These are phyloP conservation scores for Agelaius phoeniceus DNA, from an alignment of 2,113 vertebrate species.

Conservation along the genomic window DNA sequence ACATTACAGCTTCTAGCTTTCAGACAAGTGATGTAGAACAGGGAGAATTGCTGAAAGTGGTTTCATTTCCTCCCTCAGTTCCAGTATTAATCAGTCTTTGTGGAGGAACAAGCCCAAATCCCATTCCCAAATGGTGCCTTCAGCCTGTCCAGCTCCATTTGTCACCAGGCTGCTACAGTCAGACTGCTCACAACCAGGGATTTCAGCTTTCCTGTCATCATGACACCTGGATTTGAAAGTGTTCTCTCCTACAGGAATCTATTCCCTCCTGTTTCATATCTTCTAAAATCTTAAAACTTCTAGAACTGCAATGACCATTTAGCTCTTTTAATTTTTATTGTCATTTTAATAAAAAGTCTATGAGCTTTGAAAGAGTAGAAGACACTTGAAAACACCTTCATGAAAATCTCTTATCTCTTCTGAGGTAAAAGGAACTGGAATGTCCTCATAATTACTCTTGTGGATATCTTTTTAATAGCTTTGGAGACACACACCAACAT, in stretches of 20 bases:
- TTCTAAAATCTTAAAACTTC: neutral
- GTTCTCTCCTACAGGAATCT: neutral
- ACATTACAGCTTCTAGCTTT: neutral
- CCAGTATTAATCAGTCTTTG: neutral
- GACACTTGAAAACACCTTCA: neutral
- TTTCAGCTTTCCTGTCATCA: neutral
- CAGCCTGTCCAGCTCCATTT: neutral
- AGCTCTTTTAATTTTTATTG: neutral
- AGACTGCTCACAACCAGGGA: neutral
- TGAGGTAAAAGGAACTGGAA: neutral
- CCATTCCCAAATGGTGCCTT: neutral
- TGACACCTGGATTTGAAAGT: neutral
- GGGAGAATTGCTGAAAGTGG: neutral
- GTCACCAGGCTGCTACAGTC: neutral
- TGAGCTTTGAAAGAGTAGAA: slow-evolving; percentile 36
- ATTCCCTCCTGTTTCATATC: neutral
- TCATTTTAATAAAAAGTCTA: slow-evolving; percentile 28
- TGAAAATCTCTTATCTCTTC: slow-evolving; percentile 41
- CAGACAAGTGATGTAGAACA: neutral
- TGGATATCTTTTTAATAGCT: slow-evolving; percentile 44
- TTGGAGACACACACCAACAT: neutral
- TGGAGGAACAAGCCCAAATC: neutral
- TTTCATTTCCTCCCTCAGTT: neutral
- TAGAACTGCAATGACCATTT: neutral
- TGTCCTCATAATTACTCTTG: slow-evolving; percentile 38